These are phyloP conservation scores for Picathartes gymnocephalus DNA, from an alignment of 2,113 vertebrate species.

Conservation along the genomic window DNA sequence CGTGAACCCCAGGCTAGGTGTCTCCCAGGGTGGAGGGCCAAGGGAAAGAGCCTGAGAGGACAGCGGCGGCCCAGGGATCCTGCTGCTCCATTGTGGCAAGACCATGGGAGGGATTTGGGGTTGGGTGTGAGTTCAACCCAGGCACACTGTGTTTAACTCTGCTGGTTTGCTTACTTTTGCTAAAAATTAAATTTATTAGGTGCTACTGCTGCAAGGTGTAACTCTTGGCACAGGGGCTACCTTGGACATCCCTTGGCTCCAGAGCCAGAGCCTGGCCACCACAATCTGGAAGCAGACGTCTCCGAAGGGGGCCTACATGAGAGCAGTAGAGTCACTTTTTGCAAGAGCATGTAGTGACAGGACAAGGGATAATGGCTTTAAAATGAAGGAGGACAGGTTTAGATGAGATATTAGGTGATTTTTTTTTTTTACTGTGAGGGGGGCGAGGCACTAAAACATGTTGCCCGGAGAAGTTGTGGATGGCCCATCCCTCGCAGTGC, in stretches of 20 bases:
- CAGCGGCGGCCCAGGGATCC: background rate
- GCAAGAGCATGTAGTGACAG: background rate
- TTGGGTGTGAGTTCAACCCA: background rate
- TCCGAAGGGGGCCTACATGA: background rate
- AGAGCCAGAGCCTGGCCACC: background rate
- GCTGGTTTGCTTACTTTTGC: background rate
- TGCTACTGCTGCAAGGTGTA: rapidly evolving
- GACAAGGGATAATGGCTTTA: background rate
- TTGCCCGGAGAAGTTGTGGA: background rate
- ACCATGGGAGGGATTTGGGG: background rate
- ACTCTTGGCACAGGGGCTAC: background rate
- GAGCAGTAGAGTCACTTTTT: background rate
- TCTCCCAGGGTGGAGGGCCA: background rate
- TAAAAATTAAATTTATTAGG: background rate
- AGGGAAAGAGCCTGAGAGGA: background rate
- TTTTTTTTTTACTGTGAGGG: background rate
- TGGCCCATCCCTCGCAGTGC: background rate
- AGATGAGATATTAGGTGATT: background rate
- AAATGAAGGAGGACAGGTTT: background rate
- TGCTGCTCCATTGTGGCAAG: background rate
- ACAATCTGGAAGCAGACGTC: background rate
- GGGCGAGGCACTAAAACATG: background rate
- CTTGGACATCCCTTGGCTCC: background rate
- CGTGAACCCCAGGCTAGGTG: background rate
- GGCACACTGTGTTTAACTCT: background rate